Conservation (phyloP, 2,888 invertebrate genomes). For the Oxyteleia sp. region DNA sequence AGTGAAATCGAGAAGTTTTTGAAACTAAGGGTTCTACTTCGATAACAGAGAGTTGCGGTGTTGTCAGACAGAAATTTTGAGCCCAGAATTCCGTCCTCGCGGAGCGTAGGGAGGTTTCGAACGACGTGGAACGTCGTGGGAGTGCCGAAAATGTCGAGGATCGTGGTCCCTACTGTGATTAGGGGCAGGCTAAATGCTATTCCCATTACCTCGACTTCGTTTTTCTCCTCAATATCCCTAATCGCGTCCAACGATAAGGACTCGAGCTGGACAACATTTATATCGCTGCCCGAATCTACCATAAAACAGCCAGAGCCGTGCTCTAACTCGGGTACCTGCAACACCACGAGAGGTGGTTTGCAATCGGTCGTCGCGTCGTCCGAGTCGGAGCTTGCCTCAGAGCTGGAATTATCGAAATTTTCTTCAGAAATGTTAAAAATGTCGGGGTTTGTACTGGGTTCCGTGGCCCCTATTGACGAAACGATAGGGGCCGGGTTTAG, state of each 20-base stretch:
- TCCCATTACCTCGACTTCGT: background rate
- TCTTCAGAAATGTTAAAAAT: no score
- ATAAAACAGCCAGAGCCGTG: constrained; percentile 8
- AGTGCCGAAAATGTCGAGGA: background rate
- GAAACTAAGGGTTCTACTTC: background rate
- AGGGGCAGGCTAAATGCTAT: background rate
- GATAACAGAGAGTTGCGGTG: background rate
- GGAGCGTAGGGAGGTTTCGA: background rate
- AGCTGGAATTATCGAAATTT: no score
- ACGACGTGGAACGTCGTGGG: constrained; percentile 19
- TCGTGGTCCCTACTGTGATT: background rate
- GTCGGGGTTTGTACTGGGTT: no score
- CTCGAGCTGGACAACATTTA: constrained; percentile 24
- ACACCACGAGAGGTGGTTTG: no score
- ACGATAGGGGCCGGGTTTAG: constrained; percentile 5
- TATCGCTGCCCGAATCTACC: constrained; percentile 19
- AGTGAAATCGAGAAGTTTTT: background rate
- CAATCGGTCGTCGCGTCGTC: no score
- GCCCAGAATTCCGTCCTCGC: constrained; percentile 20
- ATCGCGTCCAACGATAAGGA: background rate
- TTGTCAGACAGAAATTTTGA: constrained; percentile 6
- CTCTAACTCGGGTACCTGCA: no score
- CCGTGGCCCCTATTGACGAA: constrained; percentile 23
- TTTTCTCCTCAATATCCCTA: background rate
- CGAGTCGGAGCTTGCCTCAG: no score